phyloP scores from a whole-genome alignment of 2,888 invertebrate species.

The Scaptomyza reducta region DNA sequence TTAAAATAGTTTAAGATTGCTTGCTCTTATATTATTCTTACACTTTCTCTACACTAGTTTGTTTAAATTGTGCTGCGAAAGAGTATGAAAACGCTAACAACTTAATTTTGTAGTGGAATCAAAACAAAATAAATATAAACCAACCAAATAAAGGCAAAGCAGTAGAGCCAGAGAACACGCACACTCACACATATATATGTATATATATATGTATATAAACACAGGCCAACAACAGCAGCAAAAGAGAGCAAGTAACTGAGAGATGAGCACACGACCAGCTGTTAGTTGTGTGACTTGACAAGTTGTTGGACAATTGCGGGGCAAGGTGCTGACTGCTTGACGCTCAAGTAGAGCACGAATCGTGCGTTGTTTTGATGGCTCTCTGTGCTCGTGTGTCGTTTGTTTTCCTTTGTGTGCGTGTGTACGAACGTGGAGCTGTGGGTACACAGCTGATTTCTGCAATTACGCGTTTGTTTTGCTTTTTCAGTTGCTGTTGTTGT shows the following conservation, averaged over 20 bases:
- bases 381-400: conserved; percentile 47
- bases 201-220: not conserved
- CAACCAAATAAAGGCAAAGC: conserved; percentile 62
- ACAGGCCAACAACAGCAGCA: conserved; percentile 3
- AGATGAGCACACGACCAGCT: conserved; percentile 42
- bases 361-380: conserved; percentile 55
- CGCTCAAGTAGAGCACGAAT: conserved; percentile 60
- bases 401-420: conserved; percentile 43
- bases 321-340: conserved; percentile 34
- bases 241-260: conserved; percentile 18
- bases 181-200: not conserved
- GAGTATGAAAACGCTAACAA: conserved; percentile 30
- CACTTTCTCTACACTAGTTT: not conserved
- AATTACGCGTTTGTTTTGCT: conserved; percentile 79
- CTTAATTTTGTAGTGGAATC: conserved; percentile 36
- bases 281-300: conserved; percentile 39
- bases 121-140: conserved; percentile 63
- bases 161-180: conserved; percentile 32
- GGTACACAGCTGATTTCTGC: conserved; percentile 84
- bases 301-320: conserved; percentile 11
- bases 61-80: conserved; percentile 13
- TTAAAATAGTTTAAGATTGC: not conserved
- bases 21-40: not conserved
- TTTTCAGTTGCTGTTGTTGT: conserved; percentile 58
- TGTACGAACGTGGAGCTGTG: conserved; percentile 57